phyloP scores from a whole-genome alignment of 2,888 invertebrate genomes.

The Embidobia sp. region DNA sequence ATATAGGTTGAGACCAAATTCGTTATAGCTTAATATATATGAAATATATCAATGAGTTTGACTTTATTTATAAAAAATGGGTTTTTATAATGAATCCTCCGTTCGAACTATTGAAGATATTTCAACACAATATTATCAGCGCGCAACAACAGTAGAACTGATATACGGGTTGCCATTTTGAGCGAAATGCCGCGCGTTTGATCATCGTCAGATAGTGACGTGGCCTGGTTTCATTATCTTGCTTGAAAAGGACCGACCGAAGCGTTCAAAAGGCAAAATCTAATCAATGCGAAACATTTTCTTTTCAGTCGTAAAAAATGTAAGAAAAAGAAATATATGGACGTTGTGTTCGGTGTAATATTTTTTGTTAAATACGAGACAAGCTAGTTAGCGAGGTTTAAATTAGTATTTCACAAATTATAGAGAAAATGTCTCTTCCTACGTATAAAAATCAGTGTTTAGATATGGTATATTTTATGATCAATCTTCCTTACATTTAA shows the following conservation, averaged over 20 bases:
- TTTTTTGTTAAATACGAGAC: constrained; percentile 45
- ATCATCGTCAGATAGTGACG: constrained; percentile 58
- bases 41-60: too few relatives aligned
- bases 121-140: constrained; percentile 1
- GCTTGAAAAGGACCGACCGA: constrained; percentile 54
- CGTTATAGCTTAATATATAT: too few relatives aligned
- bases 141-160: background rate
- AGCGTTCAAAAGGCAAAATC: constrained; percentile 57
- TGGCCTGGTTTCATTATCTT: constrained; percentile 62
- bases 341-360: constrained; percentile 29
- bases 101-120: background rate
- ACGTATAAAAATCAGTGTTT: too few relatives aligned
- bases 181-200: constrained; percentile 49
- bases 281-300: constrained; percentile 64
- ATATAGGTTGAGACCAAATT: too few relatives aligned
- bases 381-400: constrained; percentile 24
- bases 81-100: too few relatives aligned
- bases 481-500: too few relatives aligned
- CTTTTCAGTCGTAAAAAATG: constrained; percentile 52
- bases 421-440: too few relatives aligned
- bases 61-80: too few relatives aligned
- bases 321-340: constrained; percentile 51
- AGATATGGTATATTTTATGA: too few relatives aligned
- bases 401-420: background rate
- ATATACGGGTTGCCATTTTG: constrained; percentile 49